Percentiles rank a stretch among this genome's conserved stretches.
Evolutionary conservation across 2,888 invertebrate species (phyloP).

Genomic region (Chloroclysta siterata): DNA sequence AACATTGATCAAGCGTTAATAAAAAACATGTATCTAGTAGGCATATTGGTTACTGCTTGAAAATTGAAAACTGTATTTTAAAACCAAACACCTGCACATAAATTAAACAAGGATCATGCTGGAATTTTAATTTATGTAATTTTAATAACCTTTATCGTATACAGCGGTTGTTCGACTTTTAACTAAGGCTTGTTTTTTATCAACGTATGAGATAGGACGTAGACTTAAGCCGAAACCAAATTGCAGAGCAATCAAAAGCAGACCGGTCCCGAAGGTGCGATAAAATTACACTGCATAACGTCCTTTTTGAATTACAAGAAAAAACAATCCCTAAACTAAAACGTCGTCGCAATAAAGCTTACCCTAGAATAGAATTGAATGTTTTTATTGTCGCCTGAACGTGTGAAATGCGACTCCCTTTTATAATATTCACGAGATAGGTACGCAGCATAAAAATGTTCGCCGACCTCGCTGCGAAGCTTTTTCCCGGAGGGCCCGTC

Average conservation of each 20-base stretch:
- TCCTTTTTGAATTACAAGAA: constrained; percentile 39
- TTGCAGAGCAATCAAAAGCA: constrained; percentile 24
- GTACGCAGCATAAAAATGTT: constrained; percentile 62
- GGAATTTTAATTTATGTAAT: background rate
- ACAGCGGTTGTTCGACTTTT: background rate
- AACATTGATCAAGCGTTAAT: constrained; percentile 16
- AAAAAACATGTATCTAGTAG: too few species aligned
- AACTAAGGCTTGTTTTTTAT: background rate
- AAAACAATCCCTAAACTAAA: constrained; percentile 39
- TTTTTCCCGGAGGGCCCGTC: constrained; percentile 58
- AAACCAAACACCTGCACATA: constrained; percentile 27
- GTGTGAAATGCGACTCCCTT: constrained; percentile 62
- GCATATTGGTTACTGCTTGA: background rate
- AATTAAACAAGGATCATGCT: constrained; percentile 19
- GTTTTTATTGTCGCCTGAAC: constrained; percentile 63
- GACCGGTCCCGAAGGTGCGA: constrained; percentile 10
- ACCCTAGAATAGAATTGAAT: constrained; percentile 54
- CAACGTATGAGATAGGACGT: background rate
- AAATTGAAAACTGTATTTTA: constrained; percentile 13
- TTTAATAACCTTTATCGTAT: background rate
- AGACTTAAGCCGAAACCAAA: background rate
- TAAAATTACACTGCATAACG: constrained; percentile 28
- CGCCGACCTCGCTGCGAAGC: constrained; percentile 66
- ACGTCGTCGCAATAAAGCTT: constrained; percentile 57
- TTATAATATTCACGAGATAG: constrained; percentile 67